Evolutionary conservation across 2,113 vertebrate genomes (phyloP), one percentile per base, ranked within the genome.

Genomic region (Nannospalax galili): DNA sequence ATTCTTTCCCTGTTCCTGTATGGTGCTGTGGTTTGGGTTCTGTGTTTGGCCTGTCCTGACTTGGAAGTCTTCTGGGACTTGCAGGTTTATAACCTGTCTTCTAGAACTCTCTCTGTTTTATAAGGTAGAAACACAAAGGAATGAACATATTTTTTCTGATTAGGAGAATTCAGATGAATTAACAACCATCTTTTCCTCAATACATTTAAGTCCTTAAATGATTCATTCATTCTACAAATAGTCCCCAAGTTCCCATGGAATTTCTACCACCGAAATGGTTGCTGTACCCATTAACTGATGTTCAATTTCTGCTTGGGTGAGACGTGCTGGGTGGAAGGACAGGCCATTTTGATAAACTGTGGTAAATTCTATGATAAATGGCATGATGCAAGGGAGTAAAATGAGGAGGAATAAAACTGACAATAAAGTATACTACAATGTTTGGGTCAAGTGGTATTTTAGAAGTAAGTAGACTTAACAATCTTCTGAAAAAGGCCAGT

Each of bases 351-450:
- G 88, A 78, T 22, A 24, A 1, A 86, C 16, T 32, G 74, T 16
- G 28, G 6, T 95, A 82, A 95, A 92, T 7, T 62, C 69, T 8
- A 37, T 77, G 75, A 89, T 77, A 93, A 91, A 90, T 42, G 79
- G 91, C 58, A 35, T 3, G 10, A 80, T 4, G 56, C 45, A 48
- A 17, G 58, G 84, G 74, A 89, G 74, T 64, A 80, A 91, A 93
- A 87, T 24, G 84, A 84, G 89, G 20, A 58, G 73, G 52, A 91
- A 96, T 90, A 93, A 95, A 96, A 94, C n/a, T 60, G 86, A 89
- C 93, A 90, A 67, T 94, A 96, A 97, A 97, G 80, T 93, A 88
- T 45, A 93, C 80, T 52, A 74, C 69, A 56, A 84, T 90, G 89
- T 84, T 69, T 20, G 0, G 91, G 86, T 90, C 96, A 91, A 90